phyloP scores from a whole-genome alignment of 2,888 invertebrate genomes.

The Metallyticus violacea region DNA sequence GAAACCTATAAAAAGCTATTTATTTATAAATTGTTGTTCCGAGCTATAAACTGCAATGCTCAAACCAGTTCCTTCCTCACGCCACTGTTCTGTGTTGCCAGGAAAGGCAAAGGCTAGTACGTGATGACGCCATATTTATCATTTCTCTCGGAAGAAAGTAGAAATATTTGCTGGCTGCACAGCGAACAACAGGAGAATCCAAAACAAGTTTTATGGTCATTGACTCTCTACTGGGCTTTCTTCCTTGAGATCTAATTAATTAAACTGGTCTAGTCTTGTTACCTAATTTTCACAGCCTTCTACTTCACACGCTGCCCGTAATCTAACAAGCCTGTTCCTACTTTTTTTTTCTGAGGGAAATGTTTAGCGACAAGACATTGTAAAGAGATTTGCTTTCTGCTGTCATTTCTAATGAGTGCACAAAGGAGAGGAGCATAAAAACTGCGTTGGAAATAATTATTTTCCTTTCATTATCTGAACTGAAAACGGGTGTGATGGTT shows the following conservation, averaged over 20 bases:
- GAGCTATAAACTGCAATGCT: too few relatives aligned
- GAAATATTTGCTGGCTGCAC: background rate
- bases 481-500: too few relatives aligned
- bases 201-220: background rate
- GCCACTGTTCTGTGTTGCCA: background rate
- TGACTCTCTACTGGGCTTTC: background rate
- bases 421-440: too few relatives aligned
- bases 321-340: too few relatives aligned
- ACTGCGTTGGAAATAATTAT: too few relatives aligned
- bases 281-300: background rate
- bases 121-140: background rate
- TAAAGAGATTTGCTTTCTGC: too few relatives aligned
- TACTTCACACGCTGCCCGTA: background rate
- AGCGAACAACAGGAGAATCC: background rate
- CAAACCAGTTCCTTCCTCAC: background rate
- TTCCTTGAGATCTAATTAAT: background rate
- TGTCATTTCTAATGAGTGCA: too few relatives aligned
- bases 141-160: background rate
- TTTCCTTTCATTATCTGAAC: too few relatives aligned
- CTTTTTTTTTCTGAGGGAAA: too few relatives aligned
- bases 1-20: too few relatives aligned
- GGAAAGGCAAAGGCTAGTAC: background rate
- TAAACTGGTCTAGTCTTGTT: background rate
- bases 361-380: too few relatives aligned
- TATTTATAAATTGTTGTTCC: too few relatives aligned